Evolutionary conservation across 2,113 vertebrate species (phyloP), one percentile per base, ranked within the genome.

Genomic region (Hymenochirus boettgeri): DNA sequence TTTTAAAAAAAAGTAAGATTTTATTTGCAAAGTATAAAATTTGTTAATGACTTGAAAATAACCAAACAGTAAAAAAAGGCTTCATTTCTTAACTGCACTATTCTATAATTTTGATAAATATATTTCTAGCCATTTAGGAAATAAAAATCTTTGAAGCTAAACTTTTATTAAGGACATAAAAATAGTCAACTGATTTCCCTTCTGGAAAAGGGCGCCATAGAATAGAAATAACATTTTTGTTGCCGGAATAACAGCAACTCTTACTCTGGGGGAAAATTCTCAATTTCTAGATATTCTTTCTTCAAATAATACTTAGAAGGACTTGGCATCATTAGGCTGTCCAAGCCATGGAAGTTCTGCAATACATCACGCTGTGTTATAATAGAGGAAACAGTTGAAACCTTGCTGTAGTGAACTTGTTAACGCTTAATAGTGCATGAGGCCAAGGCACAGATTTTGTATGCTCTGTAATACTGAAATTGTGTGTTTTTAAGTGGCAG

Each of bases 271-370:
- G 39, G 13, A 42, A 42, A 42, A 42, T 13, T 11, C 39, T n/a
- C 39, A 42, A 42, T 42, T 42, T 42, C 39, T 42, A 15, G 39
- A 42, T 42, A n/a, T 18, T 42, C 13, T 42, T 42, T 42, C 39
- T 42, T 17, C 39, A 18, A 42, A 13, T 42, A 42, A 42, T 42
- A n/a, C 39, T 42, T 4, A 1, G 17, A 42, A 42, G 15, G 39
- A 42, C 39, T 42, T n/a, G n/a, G 39, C 13, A 42, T 42, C 17
- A 42, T 42, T 42, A n/a, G 39, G 39, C 39, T 42, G 39, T 42
- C 39, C 17, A 5, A 42, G 39, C 17, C 13, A n/a, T 13, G 13
- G n/a, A 42, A n/a, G 39, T 42, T 42, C 39, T 17, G n/a, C 39
- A 42, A 42, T 42, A 42, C 39, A 42, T 42, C 39, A 42, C 39